phyloP scores from a whole-genome alignment of 2,113 vertebrate genomes.

The Pseudopodoces humilis region DNA sequence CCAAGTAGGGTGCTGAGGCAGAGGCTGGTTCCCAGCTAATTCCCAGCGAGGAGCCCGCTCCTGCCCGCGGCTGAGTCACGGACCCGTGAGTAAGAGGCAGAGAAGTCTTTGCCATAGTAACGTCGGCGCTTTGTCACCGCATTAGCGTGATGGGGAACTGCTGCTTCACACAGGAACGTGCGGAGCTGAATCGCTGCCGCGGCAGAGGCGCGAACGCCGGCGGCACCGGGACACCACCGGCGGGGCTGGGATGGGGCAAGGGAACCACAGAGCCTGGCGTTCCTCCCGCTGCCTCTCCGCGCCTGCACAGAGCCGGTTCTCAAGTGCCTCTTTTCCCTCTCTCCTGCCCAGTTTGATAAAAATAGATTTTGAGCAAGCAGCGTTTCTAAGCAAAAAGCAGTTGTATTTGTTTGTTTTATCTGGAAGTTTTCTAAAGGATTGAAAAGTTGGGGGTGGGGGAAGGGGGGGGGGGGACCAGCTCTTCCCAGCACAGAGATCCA shows the following conservation, averaged over 20 bases:
- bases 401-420: conserved; percentile 64
- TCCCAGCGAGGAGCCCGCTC: conserved; percentile 34
- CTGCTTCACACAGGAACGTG: conserved; percentile 38
- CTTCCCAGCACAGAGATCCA: conserved; percentile 29
- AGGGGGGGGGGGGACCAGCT: background rate
- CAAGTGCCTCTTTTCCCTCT: conserved; percentile 2
- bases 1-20: conserved; percentile 18
- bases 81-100: conserved; percentile 59
- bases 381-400: conserved; percentile 45
- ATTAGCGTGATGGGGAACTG: conserved; percentile 21
- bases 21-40: conserved; percentile 1
- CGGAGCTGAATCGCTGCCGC: background rate
- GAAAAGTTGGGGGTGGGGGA: background rate
- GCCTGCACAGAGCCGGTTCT: background rate
- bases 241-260: rapidly evolving
- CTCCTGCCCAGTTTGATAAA: conserved; percentile 36
- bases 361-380: conserved; percentile 51
- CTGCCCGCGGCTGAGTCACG: conserved; percentile 53
- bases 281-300: rapidly evolving
- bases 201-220: background rate
- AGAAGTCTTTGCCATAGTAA: conserved; percentile 75
- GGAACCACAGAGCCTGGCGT: background rate
- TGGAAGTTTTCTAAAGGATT: conserved; percentile 54
- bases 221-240: background rate
- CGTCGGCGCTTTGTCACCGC: conserved; percentile 12